phyloP scores from a whole-genome alignment of 2,113 vertebrate genomes.

The Beaufortia kweichowensis region DNA sequence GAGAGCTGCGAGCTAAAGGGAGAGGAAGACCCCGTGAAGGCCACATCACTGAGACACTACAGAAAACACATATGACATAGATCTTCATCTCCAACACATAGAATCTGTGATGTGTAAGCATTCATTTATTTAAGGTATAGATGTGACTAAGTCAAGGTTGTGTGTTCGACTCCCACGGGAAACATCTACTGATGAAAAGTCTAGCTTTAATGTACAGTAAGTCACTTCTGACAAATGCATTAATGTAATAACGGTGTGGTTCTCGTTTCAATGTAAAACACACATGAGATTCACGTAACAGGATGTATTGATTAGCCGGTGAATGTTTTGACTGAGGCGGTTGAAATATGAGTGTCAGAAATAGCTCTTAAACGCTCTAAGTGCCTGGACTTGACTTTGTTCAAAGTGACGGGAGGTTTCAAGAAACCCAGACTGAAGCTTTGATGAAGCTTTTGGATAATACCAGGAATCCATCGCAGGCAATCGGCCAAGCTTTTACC shows the following conservation, averaged over 20 bases:
- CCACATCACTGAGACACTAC: slow-evolving; percentile 13
- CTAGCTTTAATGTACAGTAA: too few relatives aligned
- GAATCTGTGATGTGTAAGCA: not conserved
- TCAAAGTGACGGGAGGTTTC: slow-evolving; percentile 48
- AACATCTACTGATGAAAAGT: not conserved
- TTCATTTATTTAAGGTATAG: not conserved
- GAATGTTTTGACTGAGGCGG: slow-evolving; percentile 10
- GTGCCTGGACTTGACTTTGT: slow-evolving; percentile 44
- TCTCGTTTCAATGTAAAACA: not conserved
- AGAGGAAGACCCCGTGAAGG: slow-evolving; percentile 32
- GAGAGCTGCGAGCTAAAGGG: slow-evolving; percentile 15
- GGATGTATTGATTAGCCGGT: slow-evolving; percentile 9
- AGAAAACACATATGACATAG: slow-evolving; percentile 1
- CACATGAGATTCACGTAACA: not conserved
- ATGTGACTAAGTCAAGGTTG: not conserved
- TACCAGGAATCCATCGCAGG: slow-evolving; percentile 45
- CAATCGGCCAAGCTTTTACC: slow-evolving; percentile 29
- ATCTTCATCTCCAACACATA: slow-evolving; percentile 4
- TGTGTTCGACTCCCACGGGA: too few relatives aligned
- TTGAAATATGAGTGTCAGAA: slow-evolving; percentile 3
- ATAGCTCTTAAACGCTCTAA: not conserved
- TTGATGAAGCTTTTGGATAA: slow-evolving; percentile 51
- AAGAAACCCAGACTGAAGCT: slow-evolving; percentile 29
- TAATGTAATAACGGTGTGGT: slow-evolving; percentile 1
- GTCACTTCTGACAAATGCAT: too few relatives aligned